Evolutionary conservation across 1,140 invertebrate genomes (phyloP).

Genomic region (Chlorops oryzae): DNA sequence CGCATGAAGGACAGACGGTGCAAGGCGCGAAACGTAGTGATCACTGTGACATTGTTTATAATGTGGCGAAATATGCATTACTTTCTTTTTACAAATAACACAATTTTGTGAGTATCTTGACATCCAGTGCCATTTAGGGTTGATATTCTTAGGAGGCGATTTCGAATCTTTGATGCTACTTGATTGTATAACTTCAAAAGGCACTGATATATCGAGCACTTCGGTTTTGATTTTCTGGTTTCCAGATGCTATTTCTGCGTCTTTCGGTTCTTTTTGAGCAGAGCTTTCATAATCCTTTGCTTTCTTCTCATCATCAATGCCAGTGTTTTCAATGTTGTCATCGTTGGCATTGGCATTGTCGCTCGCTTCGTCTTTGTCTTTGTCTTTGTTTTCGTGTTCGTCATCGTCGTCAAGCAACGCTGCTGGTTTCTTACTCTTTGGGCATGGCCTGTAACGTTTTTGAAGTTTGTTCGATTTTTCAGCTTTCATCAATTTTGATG

Average conservation of each 20-base stretch:
- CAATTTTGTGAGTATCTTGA: slow-evolving; percentile 29
- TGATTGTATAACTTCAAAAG: too few species aligned
- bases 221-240: too few species aligned
- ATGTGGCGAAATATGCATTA: slow-evolving; percentile 53
- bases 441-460: too few species aligned
- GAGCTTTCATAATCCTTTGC: neutral
- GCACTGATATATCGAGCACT: too few species aligned
- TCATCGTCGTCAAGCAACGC: neutral
- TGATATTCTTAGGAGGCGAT: slow-evolving; percentile 8
- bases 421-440: slow-evolving; percentile 3
- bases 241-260: too few species aligned
- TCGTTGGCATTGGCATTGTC: neutral
- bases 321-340: too few species aligned
- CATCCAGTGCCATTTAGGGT: slow-evolving; percentile 15
- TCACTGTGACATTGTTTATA: slow-evolving; percentile 56
- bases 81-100: slow-evolving; percentile 51
- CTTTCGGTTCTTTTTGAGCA: too few species aligned
- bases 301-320: too few species aligned
- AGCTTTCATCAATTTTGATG: too few species aligned
- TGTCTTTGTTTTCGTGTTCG: too few species aligned
- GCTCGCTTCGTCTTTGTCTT: neutral
- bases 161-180: too few species aligned
- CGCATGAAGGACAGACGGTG: slow-evolving; percentile 24
- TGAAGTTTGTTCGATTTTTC: too few species aligned
- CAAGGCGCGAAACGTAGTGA: slow-evolving; percentile 52